These are phyloP conservation scores for Chrysogorgia sp. DNA, from an alignment of 92 coral and sea anemone species.

Conservation along the genomic window DNA sequence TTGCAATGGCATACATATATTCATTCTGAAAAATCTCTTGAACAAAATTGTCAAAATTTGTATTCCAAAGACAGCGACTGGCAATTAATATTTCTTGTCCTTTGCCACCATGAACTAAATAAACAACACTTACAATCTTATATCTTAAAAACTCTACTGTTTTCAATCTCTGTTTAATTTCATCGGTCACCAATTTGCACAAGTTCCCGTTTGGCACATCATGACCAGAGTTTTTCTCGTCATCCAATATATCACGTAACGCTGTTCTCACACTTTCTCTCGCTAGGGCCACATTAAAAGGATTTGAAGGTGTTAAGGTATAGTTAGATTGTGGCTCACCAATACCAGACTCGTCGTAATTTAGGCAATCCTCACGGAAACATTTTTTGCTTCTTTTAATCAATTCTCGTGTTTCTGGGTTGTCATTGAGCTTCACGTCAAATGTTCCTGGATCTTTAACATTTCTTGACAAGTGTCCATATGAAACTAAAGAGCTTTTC, in stretches of 20 bases:
- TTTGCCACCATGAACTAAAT: slow-evolving; percentile 70
- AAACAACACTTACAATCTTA: slow-evolving; percentile 69
- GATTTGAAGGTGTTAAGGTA: slow-evolving; percentile 2
- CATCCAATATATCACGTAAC: slow-evolving; percentile 50
- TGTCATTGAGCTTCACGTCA: slow-evolving; percentile 18
- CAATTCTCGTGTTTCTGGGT: neutral
- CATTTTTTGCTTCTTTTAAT: neutral
- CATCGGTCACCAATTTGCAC: slow-evolving; percentile 73
- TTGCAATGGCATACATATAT: slow-evolving; percentile 73
- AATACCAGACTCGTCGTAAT: neutral
- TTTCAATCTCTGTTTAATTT: slow-evolving; percentile 74
- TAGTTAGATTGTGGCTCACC: neutral
- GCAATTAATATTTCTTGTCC: slow-evolving; percentile 72
- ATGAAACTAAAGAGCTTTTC: slow-evolving; percentile 4
- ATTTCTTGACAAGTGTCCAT: neutral
- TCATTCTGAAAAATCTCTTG: slow-evolving; percentile 75
- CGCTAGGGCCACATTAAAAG: slow-evolving; percentile 27
- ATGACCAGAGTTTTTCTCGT: slow-evolving; percentile 52
- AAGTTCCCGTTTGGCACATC: slow-evolving; percentile 54
- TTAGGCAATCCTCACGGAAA: neutral
- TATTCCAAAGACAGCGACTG: slow-evolving; percentile 90
- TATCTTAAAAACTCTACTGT: slow-evolving; percentile 70
- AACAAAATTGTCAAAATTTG: slow-evolving; percentile 75
- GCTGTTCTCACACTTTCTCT: slow-evolving; percentile 64
- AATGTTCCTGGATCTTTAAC: slow-evolving; percentile 29